Evolutionary conservation across 2,113 vertebrate species (phyloP).

Genomic region (Verasper variegatus): DNA sequence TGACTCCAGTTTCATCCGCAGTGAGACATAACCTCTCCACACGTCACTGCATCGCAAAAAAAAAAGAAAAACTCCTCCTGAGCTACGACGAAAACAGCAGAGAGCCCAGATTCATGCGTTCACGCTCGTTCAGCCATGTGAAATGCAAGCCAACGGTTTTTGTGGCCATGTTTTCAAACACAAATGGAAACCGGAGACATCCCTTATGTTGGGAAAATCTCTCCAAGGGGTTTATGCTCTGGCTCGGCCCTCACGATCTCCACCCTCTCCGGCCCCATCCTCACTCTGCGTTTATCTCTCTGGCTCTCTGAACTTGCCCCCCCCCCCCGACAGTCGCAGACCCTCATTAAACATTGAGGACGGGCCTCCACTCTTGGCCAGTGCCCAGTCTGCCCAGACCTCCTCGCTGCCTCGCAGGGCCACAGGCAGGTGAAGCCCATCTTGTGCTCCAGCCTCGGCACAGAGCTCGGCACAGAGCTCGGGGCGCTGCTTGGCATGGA

Average conservation of each 20-base stretch:
- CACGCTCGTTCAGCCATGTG: neutral
- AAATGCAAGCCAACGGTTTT: conserved; percentile 22
- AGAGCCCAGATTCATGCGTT: neutral
- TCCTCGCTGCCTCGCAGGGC: conserved; percentile 26
- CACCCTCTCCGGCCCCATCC: neutral
- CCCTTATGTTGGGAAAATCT: conserved; percentile 11
- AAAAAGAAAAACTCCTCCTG: neutral
- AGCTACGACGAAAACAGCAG: too few species aligned
- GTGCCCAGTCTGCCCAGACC: conserved; percentile 45
- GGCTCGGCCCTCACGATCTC: too few species aligned
- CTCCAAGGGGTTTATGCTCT: neutral
- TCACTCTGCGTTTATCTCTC: conserved; percentile 16
- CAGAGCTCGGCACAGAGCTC: neutral
- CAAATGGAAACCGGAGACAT: conserved; percentile 34
- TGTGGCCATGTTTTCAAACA: conserved; percentile 41
- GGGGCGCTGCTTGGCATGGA: conserved; percentile 55
- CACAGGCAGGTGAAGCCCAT: conserved; percentile 54
- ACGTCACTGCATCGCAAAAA: neutral
- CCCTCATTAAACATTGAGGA: conserved; percentile 66
- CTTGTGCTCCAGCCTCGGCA: conserved; percentile 39
- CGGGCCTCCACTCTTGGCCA: conserved; percentile 35
- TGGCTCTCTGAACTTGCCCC: conserved; percentile 35
- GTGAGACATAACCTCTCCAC: neutral
- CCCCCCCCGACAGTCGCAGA: conserved; percentile 7
- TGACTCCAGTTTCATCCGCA: neutral